Base-by-base conservation (phyloP, 2,797 vertebrate genomes). In the Eulemur albifrons region DNA sequence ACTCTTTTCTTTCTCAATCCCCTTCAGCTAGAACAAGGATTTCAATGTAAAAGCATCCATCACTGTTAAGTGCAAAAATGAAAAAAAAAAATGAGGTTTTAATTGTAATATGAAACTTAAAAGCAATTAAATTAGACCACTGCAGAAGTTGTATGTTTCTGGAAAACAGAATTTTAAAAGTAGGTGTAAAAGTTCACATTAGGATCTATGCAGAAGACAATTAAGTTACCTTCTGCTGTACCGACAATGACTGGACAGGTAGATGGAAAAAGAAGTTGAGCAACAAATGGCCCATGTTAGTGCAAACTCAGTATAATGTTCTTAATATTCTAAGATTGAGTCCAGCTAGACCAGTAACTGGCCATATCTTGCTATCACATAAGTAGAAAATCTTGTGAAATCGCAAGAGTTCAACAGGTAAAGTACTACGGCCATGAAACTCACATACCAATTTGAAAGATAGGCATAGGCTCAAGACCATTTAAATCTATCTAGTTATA, bases 111-210 rank as follows among this genome's bases (percentile, higher is more conserved):
- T 65, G 52, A 94, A 95, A 96, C 32, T 57, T 82, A 96, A 88
- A 96, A 97, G 73, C 72, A 76, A 92, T 83, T 93, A 81, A 94
- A 91, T 84, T 75, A 95, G 81, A 97, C 15, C 65, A 95, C 21
- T 63, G 20, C 23, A 94, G 65, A 80, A 95, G 88, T 76, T 88
- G 57, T 86, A 75, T 92, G 65, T 92, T 97, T 98, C 97, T 96
- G 92, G 45, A 97, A 77, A 96, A 95, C 92, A 96, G 95, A 98
- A 98, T 95, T 94, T 98, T 98, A 98, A 93, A 97, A 92, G 96
- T 98, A 98, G 97, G 94, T 98, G 97, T 98, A 98, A 94, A 97
- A 97, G 96, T 98, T 99, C 98, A 99, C 98, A 98, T 98, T 98
- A 88, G 96, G 59, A 90, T 98, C 97, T 97, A 90, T 81, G 94